Percentiles rank a stretch among this genome's conserved stretches.
These are phyloP conservation scores for Hesperophylax magnus DNA, from an alignment of 1,140 invertebrate genomes.

Conservation along the genomic window DNA sequence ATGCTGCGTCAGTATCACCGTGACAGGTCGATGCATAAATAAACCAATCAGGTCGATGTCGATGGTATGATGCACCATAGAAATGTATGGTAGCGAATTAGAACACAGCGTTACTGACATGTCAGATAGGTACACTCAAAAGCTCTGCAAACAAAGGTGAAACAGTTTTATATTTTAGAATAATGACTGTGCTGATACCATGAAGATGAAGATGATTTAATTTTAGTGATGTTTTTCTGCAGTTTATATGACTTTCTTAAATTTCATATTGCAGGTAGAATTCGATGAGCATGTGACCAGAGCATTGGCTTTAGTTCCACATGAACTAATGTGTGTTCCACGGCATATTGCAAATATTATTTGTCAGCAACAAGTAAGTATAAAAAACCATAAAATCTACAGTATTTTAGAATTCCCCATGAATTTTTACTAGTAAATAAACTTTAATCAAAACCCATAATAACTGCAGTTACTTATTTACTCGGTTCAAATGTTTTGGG, in stretches of 20 bases:
- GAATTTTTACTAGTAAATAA: too few species aligned
- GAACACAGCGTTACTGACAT: too few species aligned
- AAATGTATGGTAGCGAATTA: too few species aligned
- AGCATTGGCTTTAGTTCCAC: slow-evolving; percentile 59
- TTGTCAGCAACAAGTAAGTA: slow-evolving; percentile 52
- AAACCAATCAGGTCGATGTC: too few species aligned
- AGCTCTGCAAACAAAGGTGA: neutral
- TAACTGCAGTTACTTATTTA: too few species aligned
- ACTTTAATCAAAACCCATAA: too few species aligned
- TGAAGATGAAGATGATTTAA: neutral
- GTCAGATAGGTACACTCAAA: neutral
- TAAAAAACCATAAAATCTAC: neutral
- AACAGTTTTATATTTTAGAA: neutral
- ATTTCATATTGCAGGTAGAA: slow-evolving; percentile 61
- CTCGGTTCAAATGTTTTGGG: too few species aligned
- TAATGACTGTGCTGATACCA: too few species aligned
- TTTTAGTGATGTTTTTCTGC: neutral
- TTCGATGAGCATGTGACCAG: slow-evolving; percentile 65
- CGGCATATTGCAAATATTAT: slow-evolving; percentile 58
- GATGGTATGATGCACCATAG: too few species aligned
- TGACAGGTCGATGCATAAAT: too few species aligned
- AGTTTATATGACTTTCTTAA: neutral
- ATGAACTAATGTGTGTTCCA: slow-evolving; percentile 59
- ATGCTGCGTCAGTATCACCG: too few species aligned
- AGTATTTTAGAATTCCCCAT: too few species aligned